These are phyloP conservation scores for Chitala chitala DNA, from an alignment of 2,113 vertebrate species.

Conservation along the genomic window DNA sequence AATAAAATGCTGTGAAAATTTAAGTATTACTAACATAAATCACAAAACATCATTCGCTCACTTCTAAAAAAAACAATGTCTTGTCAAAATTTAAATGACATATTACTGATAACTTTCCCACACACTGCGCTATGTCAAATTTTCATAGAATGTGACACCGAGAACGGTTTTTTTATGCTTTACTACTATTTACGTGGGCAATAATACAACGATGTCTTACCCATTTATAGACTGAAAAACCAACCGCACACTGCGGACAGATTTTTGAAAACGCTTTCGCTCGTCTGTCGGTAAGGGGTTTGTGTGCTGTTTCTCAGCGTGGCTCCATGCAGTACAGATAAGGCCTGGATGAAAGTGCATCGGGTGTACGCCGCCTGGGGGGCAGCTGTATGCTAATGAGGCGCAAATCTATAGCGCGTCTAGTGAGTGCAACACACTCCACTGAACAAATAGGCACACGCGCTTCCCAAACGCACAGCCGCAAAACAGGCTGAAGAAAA, in stretches of 20 bases:
- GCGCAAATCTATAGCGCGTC: constrained; percentile 43
- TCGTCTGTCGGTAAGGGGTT: background rate
- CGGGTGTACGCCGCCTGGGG: constrained; percentile 28
- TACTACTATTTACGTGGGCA: no score
- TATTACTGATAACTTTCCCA: no score
- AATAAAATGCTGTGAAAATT: no score
- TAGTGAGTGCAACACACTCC: constrained; percentile 53
- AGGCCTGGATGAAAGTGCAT: constrained; percentile 39
- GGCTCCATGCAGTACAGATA: constrained; percentile 48
- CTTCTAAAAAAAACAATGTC: no score
- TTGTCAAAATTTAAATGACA: no score
- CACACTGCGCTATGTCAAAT: no score
- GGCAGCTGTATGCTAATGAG: constrained; percentile 91
- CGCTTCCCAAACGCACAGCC: constrained; percentile 31
- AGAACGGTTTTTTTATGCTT: no score
- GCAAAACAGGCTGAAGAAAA: background rate
- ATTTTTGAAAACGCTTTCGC: background rate
- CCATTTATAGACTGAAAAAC: background rate
- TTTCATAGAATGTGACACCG: no score
- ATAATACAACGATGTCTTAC: no score
- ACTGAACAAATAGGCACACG: constrained; percentile 66
- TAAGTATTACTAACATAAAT: no score
- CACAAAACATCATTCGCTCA: no score
- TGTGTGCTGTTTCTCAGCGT: constrained; percentile 28
- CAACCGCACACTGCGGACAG: background rate